Evolutionary conservation across 1,140 invertebrate genomes (phyloP).

Genomic region (Monomorium pharaonis): DNA sequence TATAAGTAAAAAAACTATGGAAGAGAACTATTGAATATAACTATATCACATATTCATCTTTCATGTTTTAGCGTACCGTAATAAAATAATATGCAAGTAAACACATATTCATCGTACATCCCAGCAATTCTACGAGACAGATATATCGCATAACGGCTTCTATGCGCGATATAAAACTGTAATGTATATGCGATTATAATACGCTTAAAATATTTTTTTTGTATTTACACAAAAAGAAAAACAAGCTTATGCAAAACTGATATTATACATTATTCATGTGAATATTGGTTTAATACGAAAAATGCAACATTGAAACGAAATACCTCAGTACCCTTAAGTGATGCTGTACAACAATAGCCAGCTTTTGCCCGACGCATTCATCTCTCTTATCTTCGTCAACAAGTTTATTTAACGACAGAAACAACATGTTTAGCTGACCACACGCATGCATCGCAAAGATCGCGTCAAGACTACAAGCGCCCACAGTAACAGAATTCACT

Average conservation of each 20-base stretch:
- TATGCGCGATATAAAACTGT: constrained; percentile 70
- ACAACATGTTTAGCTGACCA: constrained; percentile 58
- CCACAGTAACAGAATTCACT: constrained; percentile 42
- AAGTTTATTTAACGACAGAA: constrained; percentile 37
- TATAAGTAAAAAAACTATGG: constrained; percentile 1
- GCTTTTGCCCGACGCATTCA: not conserved
- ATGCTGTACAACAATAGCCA: constrained; percentile 58
- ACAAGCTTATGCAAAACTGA: not conserved
- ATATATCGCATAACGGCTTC: constrained; percentile 70
- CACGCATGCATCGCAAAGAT: constrained; percentile 64
- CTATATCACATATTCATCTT: constrained; percentile 27
- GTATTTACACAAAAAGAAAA: not conserved
- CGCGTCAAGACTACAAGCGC: constrained; percentile 50
- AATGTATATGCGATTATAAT: constrained; percentile 1
- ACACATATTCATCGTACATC: constrained; percentile 75
- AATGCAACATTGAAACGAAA: not conserved
- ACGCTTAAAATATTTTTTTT: not conserved
- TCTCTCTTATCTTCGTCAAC: not conserved
- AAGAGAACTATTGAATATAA: no score
- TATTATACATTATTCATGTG: not conserved
- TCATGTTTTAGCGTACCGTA: constrained; percentile 67
- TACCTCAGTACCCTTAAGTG: constrained; percentile 66
- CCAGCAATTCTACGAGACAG: constrained; percentile 72
- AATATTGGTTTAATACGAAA: not conserved
- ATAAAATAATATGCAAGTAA: constrained; percentile 75